Conservation (phyloP, 2,113 vertebrate species). For the Eptesicus fuscus region DNA sequence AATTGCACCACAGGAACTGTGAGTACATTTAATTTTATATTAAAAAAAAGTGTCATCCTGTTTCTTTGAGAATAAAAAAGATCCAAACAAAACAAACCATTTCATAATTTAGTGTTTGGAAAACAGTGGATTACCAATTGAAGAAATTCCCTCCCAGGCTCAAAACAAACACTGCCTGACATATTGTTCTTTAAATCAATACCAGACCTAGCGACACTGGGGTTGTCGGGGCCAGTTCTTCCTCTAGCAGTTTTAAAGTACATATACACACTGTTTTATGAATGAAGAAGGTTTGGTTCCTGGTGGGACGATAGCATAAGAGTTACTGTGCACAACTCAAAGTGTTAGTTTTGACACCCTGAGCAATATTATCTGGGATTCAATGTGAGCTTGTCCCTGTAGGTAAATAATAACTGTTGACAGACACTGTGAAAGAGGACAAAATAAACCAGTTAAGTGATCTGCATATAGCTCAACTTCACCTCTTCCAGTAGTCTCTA, state of each 20-base stretch:
- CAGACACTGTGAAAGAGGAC: background rate
- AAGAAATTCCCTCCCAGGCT: conserved; percentile 53
- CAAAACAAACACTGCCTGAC: conserved; percentile 1
- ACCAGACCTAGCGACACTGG: conserved; percentile 38
- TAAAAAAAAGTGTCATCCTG: conserved; percentile 40
- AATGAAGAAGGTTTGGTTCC: background rate
- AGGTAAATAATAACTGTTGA: background rate
- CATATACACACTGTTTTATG: background rate
- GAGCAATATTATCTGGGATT: background rate
- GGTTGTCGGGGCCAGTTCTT: background rate
- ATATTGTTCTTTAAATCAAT: conserved; percentile 53
- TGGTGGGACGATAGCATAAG: background rate
- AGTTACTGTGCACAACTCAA: background rate
- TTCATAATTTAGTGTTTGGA: conserved; percentile 49
- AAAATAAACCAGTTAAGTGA: background rate
- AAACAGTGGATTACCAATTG: conserved; percentile 34
- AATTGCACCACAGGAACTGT: conserved; percentile 45
- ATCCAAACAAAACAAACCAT: conserved; percentile 49
- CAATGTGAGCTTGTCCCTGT: background rate
- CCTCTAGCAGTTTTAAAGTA: background rate
- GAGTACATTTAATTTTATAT: conserved; percentile 64
- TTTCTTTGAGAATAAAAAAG: conserved; percentile 55
- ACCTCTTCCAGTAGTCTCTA: background rate
- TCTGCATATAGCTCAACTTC: background rate
- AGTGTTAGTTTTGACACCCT: background rate